Base-by-base conservation (phyloP, 23 tunicate species). In the Diplosoma virens region DNA sequence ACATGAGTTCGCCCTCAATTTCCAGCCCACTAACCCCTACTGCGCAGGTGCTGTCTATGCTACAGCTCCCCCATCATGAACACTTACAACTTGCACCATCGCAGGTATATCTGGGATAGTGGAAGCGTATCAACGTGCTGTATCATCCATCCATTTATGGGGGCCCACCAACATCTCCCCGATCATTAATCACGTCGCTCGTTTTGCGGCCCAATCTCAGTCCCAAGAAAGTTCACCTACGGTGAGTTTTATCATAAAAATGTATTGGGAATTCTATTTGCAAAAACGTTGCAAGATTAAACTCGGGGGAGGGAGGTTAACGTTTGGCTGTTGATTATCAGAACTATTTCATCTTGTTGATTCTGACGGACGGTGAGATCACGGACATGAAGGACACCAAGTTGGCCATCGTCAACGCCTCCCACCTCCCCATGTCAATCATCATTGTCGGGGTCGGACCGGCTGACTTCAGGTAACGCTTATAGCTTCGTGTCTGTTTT, bases 121-220 rank as follows among this genome's bases (percentile, higher is more conserved):
- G 59, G 81, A 65, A 30, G 96, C 99, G 16, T 95, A 95, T 45
- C 66, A 84, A 55, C 68, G 66, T 2, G 83, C 84, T 33, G 36
- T 95, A 3, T 63, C 81, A 11, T 88, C 77, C 55, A 77, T 95
- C 31, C 96, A 95, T 25, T 82, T 95, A 20, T 95, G 93, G 56
- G 99, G 99, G 1, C 99, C 99, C 22, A 95, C 99, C 18, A 95
- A 95, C 77, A 90, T 95, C 61, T 81, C 99, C 34, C 96, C 99
- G 16, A 79, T 89, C 27, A 95, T 95, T 7, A 79, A 78, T 36
- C 96, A 95, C 41, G 87, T 84, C 29, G 86, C 92, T 1, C 48
- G 85, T 28, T 89, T 95, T 55, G 99, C 96, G 32, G 76, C 90
- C 20, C 79, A 84, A 45, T 71, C 66, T 7, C 81, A 81, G 29